Base-by-base conservation (phyloP, 1,140 invertebrate species). In the Trypoxylus dichotomus region DNA sequence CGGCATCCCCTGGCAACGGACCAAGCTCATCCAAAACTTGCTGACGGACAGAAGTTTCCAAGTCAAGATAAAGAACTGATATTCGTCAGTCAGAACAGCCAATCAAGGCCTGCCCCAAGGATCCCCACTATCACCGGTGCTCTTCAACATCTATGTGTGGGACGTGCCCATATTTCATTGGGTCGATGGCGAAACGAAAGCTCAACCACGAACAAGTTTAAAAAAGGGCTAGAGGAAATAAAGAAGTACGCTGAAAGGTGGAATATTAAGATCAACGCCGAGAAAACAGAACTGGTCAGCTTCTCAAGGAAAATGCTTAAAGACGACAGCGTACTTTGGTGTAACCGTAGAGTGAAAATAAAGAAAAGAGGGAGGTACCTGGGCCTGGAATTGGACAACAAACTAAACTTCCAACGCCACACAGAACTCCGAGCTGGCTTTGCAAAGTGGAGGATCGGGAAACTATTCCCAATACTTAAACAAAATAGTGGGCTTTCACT, bases 61-160 rank as follows among this genome's bases (percentile, higher is more conserved):
- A 2, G 60, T 68, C 6, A 25, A 2, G 7, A 2, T 27, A 11
- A 29, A 29, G 5, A 8, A 25, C 60, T 0, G 6, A 0, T 68
- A 27, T 15, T 68, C 60, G 25, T 8, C 0, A 1, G 10, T 24
- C n/a, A 68, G 60, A 68, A 0, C 21, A 6, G 60, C 60, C 2
- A 5, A 0, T 11, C 42, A 76, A 13, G 74, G 74, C 0, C 74
- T 76, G 0, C 74, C 74, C 15, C 74, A 76, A 58, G 41, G 74
- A 1, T 76, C 74, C 1, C 74, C 74, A n/a, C 54, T 54, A 19
- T 76, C 72, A 0, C 29, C 29, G 5, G 21, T 74, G 1, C 72
- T 74, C 1, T 74, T 74, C 21, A 74, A 74, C 27, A 11, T 74
- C 11, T 43, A 37, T 15, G 41, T 42, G 0, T 74, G 32, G 72